These are phyloP conservation scores for Octopus sinensis DNA, from an alignment of 1,140 invertebrate species.

Conservation along the genomic window DNA sequence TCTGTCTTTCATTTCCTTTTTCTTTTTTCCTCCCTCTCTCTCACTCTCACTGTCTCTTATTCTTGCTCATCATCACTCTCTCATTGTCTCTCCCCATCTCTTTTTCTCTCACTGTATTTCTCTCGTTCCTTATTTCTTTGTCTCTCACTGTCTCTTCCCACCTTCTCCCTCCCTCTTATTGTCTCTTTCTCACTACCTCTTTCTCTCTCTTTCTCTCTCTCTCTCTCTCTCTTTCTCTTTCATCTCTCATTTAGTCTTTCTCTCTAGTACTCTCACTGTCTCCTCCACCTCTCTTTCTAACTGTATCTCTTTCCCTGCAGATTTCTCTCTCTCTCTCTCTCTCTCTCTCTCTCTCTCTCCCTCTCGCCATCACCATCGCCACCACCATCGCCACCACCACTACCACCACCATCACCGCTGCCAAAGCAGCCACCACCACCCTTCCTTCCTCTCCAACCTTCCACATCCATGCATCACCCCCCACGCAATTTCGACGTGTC, in stretches of 20 bases:
- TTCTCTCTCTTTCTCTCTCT: neutral
- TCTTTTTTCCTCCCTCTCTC: neutral
- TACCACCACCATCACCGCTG: too few relatives aligned
- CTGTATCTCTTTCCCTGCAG: neutral
- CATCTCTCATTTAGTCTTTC: neutral
- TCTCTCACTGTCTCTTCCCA: neutral
- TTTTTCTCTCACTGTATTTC: neutral
- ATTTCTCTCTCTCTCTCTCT: neutral
- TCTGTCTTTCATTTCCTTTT: neutral
- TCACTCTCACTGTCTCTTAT: neutral
- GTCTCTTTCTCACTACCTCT: neutral
- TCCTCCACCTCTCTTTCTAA: too few relatives aligned
- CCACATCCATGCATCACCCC: too few relatives aligned
- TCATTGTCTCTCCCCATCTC: neutral
- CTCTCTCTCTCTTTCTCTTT: neutral
- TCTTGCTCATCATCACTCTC: neutral
- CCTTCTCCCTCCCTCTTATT: neutral
- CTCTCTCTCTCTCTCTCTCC: neutral
- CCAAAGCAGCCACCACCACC: too few relatives aligned
- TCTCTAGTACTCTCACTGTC: neutral
- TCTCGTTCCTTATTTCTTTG: neutral
- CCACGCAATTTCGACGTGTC: too few relatives aligned
- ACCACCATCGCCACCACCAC: too few relatives aligned
- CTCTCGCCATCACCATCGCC: neutral
- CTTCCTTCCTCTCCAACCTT: too few relatives aligned